Percentiles rank a stretch among this genome's conserved stretches.
These are phyloP conservation scores for Pygmarrhopalites habei DNA, from an alignment of 1,140 invertebrate genomes.

Conservation along the genomic window DNA sequence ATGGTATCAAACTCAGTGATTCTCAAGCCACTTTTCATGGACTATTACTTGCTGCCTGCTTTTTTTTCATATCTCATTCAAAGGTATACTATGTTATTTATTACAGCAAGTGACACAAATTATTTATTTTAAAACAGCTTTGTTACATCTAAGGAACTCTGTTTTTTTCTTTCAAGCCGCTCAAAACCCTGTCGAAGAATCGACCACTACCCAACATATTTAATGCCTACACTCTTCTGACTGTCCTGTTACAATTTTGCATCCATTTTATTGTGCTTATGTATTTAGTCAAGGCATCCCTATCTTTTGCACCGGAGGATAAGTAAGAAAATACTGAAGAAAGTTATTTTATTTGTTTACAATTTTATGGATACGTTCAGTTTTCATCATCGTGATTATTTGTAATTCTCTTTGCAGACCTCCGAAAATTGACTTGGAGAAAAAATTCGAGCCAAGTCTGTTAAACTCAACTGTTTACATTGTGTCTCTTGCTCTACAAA, in stretches of 20 bases:
- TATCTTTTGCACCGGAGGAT: slow-evolving; percentile 35
- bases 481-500: slow-evolving; percentile 92
- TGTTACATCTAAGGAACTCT: too few species aligned
- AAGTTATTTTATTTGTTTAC: too few species aligned
- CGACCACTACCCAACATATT: slow-evolving; percentile 97
- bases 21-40: slow-evolving; percentile 94
- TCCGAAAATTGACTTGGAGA: slow-evolving; percentile 63
- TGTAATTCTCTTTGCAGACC: slow-evolving; percentile 27
- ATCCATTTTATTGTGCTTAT: slow-evolving; percentile 90
- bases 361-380: not conserved
- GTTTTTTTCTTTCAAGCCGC: slow-evolving; percentile 73
- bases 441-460: slow-evolving; percentile 84
- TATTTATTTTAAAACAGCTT: too few species aligned
- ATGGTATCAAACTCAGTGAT: slow-evolving; percentile 97
- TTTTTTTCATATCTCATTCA: slow-evolving; percentile 95
- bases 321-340: slow-evolving; percentile 14
- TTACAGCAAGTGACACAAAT: too few species aligned
- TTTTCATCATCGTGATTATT: not conserved
- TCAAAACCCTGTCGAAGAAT: slow-evolving; percentile 86
- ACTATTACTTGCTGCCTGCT: slow-evolving; percentile 87
- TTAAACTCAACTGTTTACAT: slow-evolving; percentile 98
- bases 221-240: slow-evolving; percentile 93
- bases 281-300: slow-evolving; percentile 76
- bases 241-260: slow-evolving; percentile 88
- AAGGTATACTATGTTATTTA: slow-evolving; percentile 61